A percentile compares a stretch with the other conserved stretches of the same genome.
Evolutionary conservation across 2,888 invertebrate species (phyloP).

Genomic region (Drosophila pegasa): DNA sequence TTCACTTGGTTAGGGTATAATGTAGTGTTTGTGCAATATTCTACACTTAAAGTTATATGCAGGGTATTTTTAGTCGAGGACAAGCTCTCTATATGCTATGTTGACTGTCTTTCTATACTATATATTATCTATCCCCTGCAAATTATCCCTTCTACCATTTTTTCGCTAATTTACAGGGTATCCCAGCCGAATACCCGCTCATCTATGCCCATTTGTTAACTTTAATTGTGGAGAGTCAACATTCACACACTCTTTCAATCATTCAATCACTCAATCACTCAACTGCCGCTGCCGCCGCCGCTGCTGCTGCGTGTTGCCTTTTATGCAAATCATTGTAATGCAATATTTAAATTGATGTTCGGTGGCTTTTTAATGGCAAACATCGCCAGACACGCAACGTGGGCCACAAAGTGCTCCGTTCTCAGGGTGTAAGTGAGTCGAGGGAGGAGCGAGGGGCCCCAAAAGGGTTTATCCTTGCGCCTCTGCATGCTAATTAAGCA

Average conservation of each 20-base stretch:
- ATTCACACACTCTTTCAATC: conserved; percentile 28
- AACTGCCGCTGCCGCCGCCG: conserved; percentile 28
- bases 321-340: conserved; percentile 80
- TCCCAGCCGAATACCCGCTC: not conserved
- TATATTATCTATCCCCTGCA: too few relatives aligned
- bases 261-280: conserved; percentile 4
- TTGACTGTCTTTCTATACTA: not conserved
- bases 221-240: conserved; percentile 60
- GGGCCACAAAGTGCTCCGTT: conserved; percentile 42
- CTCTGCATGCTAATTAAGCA: conserved; percentile 55
- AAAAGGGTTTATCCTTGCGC: conserved; percentile 16
- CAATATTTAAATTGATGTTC: conserved; percentile 80
- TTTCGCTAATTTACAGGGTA: conserved; percentile 6
- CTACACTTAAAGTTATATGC: too few relatives aligned
- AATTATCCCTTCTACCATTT: too few relatives aligned
- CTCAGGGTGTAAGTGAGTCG: conserved; percentile 28
- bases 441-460: not conserved
- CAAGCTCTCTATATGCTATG: too few relatives aligned
- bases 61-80: too few relatives aligned
- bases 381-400: conserved; percentile 56
- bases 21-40: too few relatives aligned
- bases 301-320: conserved; percentile 55
- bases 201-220: conserved; percentile 22
- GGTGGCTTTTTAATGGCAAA: conserved; percentile 72
- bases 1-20: too few relatives aligned